Evolutionary conservation across 37 sponge, comb jelly and placozoan species (phyloP).

Genomic region (Haliclona indistincta): DNA sequence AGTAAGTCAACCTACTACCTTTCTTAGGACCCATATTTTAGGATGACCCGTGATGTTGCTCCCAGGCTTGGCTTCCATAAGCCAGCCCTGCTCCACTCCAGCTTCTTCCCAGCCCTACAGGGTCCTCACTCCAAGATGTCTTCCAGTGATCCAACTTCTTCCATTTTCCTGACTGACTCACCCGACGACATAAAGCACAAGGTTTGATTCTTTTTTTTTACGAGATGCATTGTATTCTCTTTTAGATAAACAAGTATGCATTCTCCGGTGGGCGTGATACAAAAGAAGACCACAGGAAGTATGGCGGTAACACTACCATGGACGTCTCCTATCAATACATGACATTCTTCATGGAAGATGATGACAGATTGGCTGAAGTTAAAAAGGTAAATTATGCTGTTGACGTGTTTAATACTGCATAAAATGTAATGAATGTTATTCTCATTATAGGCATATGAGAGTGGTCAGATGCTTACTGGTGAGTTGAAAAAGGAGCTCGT

Average conservation of each 20-base stretch:
- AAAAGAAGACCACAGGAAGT: constrained; percentile 89
- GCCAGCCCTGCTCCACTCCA: constrained; percentile 95
- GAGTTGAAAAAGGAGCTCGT: constrained; percentile 96
- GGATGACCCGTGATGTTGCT: constrained; percentile 99
- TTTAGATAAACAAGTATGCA: constrained; percentile 96
- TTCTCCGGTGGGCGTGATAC: constrained; percentile 96
- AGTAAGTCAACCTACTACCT: not conserved
- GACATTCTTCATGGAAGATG: constrained; percentile 95
- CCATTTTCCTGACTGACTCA: constrained; percentile 94
- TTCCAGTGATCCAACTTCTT: constrained; percentile 91
- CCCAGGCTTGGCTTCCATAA: constrained; percentile 94
- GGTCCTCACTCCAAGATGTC: constrained; percentile 99
- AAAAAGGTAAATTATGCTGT: constrained; percentile 79
- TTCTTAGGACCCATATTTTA: constrained; percentile 96
- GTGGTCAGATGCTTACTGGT: constrained; percentile 90
- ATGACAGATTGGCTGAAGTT: constrained; percentile 74
- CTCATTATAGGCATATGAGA: constrained; percentile 80
- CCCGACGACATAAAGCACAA: constrained; percentile 89
- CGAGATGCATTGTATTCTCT: not conserved
- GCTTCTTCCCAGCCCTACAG: constrained; percentile 98
- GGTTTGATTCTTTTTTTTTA: constrained; percentile 37
- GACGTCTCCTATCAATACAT: constrained; percentile 98
- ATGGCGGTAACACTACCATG: constrained; percentile 91
- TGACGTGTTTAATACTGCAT: not conserved
- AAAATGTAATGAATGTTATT: not conserved